phyloP scores from a whole-genome alignment of 1,140 invertebrate genomes.

The Lepidurus arcticus region DNA sequence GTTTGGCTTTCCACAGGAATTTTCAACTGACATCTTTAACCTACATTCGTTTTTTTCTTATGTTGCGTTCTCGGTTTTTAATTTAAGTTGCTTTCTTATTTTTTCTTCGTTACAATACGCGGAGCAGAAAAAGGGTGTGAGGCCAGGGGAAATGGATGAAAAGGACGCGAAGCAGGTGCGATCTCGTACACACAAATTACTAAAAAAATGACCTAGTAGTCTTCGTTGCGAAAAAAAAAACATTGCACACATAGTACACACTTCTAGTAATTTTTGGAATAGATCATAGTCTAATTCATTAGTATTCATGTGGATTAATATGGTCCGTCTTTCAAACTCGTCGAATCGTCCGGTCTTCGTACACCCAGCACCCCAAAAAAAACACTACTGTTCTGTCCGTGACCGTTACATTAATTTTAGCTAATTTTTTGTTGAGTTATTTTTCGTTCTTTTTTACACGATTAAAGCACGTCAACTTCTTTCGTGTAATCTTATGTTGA shows the following conservation, averaged over 20 bases:
- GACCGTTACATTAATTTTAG: not conserved
- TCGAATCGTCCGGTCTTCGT: slow-evolving; percentile 12
- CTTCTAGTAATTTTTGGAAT: not conserved
- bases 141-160: slow-evolving; percentile 49
- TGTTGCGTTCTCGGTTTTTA: slow-evolving; percentile 30
- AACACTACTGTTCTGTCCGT: slow-evolving; percentile 21
- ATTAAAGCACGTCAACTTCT: slow-evolving; percentile 15
- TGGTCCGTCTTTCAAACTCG: slow-evolving; percentile 5
- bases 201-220: slow-evolving; percentile 12
- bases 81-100: slow-evolving; percentile 35
- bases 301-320: slow-evolving; percentile 5
- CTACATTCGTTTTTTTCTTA: not conserved
- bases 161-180: slow-evolving; percentile 50
- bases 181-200: not conserved
- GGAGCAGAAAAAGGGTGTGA: slow-evolving; percentile 43
- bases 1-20: not conserved
- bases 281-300: slow-evolving; percentile 3
- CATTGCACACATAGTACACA: not conserved
- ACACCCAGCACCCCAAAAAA: not conserved
- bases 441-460: not conserved
- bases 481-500: not conserved
- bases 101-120: slow-evolving; percentile 30
- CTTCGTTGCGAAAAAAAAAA: not conserved
- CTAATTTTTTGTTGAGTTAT: not conserved
- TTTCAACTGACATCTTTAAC: slow-evolving; percentile 4